Evolutionary conservation across 2,888 invertebrate genomes (phyloP).

Genomic region (Lycaena phlaeas): DNA sequence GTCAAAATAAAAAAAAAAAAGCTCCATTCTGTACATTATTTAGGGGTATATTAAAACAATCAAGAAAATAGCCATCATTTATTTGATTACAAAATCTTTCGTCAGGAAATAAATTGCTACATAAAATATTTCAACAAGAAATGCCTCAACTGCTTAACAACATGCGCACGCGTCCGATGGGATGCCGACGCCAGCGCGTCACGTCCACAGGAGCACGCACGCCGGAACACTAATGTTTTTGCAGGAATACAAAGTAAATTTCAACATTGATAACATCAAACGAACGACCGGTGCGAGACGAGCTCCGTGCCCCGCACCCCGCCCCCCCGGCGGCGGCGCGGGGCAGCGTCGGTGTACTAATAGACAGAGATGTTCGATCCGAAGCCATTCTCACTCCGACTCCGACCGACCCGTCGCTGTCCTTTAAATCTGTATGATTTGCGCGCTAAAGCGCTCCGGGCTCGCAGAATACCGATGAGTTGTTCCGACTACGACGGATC

Average conservation of each 20-base stretch:
- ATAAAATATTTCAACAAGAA: constrained; percentile 63
- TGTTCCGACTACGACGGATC: too few relatives aligned
- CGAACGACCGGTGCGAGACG: neutral
- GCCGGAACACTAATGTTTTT: neutral
- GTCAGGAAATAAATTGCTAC: constrained; percentile 67
- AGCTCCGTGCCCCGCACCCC: neutral
- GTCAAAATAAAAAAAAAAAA: too few relatives aligned
- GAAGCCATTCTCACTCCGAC: neutral
- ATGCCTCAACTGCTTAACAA: constrained; percentile 36
- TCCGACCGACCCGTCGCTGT: too few relatives aligned
- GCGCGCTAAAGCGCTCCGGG: too few relatives aligned
- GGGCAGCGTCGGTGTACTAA: neutral
- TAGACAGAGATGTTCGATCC: neutral
- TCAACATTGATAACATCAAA: constrained; percentile 4
- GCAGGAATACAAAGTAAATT: constrained; percentile 3
- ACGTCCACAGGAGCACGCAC: too few relatives aligned
- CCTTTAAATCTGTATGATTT: too few relatives aligned
- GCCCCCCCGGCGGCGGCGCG: too few relatives aligned
- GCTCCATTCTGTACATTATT: too few relatives aligned
- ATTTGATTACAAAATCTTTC: constrained; percentile 67
- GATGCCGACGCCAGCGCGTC: neutral
- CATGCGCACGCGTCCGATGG: neutral
- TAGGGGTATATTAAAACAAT: constrained; percentile 24
- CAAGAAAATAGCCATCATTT: constrained; percentile 61
- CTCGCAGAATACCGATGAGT: too few relatives aligned